These are phyloP conservation scores for Bungarus multicinctus DNA, from an alignment of 2,113 vertebrate species.

Conservation along the genomic window DNA sequence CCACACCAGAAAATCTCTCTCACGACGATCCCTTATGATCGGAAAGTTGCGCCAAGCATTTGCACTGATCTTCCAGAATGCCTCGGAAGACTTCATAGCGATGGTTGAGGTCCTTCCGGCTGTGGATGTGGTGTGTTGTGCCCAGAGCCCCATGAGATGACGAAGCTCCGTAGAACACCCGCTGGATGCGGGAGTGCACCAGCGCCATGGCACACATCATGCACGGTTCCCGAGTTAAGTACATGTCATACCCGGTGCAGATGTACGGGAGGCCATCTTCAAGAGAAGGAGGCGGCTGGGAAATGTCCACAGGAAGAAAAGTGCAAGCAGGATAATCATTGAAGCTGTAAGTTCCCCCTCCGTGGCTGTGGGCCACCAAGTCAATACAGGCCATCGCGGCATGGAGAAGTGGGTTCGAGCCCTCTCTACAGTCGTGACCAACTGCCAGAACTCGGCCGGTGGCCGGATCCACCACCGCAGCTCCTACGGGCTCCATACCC, in stretches of 20 bases:
- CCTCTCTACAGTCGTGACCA: slow-evolving; percentile 73
- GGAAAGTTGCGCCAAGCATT: slow-evolving; percentile 38
- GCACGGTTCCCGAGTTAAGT: slow-evolving; percentile 84
- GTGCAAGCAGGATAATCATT: slow-evolving; percentile 63
- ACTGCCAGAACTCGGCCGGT: slow-evolving; percentile 69
- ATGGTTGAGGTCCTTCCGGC: slow-evolving; percentile 80
- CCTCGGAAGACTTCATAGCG: slow-evolving; percentile 82
- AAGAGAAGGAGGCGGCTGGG: background rate
- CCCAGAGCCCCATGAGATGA: slow-evolving; percentile 78
- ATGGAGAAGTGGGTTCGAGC: slow-evolving; percentile 72
- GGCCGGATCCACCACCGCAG: slow-evolving; percentile 72
- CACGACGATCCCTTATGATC: background rate
- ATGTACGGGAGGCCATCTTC: slow-evolving; percentile 71
- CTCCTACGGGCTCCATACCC: slow-evolving; percentile 76
- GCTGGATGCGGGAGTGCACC: slow-evolving; percentile 81
- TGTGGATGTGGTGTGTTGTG: slow-evolving; percentile 77
- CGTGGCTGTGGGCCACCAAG: slow-evolving; percentile 80
- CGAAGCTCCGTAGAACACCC: slow-evolving; percentile 79
- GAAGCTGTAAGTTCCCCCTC: slow-evolving; percentile 70
- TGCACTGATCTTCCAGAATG: slow-evolving; percentile 71
- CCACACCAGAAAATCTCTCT: background rate
- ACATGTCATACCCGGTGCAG: slow-evolving; percentile 85
- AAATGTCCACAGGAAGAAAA: background rate
- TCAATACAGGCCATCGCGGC: slow-evolving; percentile 86
- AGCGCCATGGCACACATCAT: slow-evolving; percentile 89